phyloP scores from a whole-genome alignment of 2,888 invertebrate genomes.

The Melinaea menophilus region DNA sequence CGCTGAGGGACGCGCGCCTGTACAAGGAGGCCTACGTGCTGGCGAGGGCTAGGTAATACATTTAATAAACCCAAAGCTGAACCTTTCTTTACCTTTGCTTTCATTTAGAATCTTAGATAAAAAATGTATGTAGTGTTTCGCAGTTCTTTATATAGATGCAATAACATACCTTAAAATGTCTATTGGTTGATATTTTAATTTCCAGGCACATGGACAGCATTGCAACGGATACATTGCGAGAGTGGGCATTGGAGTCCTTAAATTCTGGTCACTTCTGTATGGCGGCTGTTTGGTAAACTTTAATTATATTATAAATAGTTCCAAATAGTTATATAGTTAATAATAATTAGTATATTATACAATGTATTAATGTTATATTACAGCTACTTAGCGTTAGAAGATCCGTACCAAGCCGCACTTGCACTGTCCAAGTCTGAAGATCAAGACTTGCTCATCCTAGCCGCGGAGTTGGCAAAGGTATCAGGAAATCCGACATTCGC shows the following conservation, averaged over 20 bases:
- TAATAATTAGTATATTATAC: not conserved
- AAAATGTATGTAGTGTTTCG: too few species aligned
- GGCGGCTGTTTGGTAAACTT: conserved; percentile 48
- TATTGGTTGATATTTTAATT: conserved; percentile 12
- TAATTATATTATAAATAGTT: not conserved
- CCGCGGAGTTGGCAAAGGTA: conserved; percentile 78
- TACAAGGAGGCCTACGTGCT: conserved; percentile 75
- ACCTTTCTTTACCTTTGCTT: not conserved
- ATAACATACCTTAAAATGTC: not conserved
- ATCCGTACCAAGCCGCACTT: conserved; percentile 80
- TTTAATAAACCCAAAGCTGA: not conserved
- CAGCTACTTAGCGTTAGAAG: conserved; percentile 79
- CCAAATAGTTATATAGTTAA: not conserved
- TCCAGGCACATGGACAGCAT: conserved; percentile 62
- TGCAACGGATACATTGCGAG: conserved; percentile 46
- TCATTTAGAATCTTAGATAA: too few species aligned
- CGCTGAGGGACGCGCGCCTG: conserved; percentile 61
- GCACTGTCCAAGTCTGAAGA: conserved; percentile 76
- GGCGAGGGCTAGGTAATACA: conserved; percentile 44
- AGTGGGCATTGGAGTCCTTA: conserved; percentile 42
- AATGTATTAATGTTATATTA: conserved; percentile 12
- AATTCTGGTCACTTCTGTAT: conserved; percentile 36
- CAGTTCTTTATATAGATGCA: too few species aligned
- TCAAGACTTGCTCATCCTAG: conserved; percentile 73
- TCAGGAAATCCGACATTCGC: conserved; percentile 63